phyloP scores from a whole-genome alignment of 2,797 vertebrate species.

The Peromyscus attwateri region DNA sequence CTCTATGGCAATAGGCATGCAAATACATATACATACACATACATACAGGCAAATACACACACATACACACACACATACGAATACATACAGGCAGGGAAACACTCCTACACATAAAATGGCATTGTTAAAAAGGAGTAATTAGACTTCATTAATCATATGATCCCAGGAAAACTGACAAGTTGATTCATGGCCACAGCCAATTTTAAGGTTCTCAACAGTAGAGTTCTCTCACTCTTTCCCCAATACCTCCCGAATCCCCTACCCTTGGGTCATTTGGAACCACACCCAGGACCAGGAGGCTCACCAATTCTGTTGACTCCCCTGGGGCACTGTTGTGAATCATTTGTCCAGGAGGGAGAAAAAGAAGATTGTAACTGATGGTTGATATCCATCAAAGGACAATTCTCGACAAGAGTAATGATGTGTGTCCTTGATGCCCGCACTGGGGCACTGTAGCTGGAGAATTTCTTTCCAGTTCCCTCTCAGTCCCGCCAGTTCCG shows the following conservation, averaged over 20 bases:
- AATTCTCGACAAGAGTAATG: neutral
- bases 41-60: neutral
- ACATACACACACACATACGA: neutral
- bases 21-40: neutral
- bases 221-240: neutral
- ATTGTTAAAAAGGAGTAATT: neutral
- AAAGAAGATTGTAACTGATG: neutral
- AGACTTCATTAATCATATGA: neutral
- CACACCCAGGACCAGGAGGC: neutral
- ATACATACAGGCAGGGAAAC: neutral
- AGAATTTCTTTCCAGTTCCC: too few relatives aligned
- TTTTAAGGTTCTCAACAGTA: neutral
- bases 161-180: neutral
- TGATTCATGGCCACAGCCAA: neutral
- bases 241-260: neutral
- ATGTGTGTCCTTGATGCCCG: neutral
- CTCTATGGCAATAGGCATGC: neutral
- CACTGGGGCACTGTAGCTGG: neutral
- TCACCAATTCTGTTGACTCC: neutral
- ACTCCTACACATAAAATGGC: neutral
- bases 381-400: neutral
- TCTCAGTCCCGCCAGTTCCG: too few relatives aligned
- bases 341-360: neutral
- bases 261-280: neutral
- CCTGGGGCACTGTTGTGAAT: too few relatives aligned